phyloP scores from a whole-genome alignment of 1,140 invertebrate species.

The Marisa cornuarietis region DNA sequence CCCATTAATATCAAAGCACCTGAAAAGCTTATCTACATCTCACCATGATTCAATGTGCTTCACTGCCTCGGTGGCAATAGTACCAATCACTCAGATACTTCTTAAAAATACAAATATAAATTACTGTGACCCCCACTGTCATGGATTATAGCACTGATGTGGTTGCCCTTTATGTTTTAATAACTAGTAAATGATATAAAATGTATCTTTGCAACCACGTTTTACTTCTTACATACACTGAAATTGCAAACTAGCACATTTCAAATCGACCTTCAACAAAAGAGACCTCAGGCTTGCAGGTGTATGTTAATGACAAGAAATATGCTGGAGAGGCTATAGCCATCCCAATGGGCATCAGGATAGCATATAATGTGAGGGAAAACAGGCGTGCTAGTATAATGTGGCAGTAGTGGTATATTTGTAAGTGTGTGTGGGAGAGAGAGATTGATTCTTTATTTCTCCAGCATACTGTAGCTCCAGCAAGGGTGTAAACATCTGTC shows the following conservation, averaged over 20 bases:
- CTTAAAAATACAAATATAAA: no score
- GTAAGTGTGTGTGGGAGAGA: constrained; percentile 7
- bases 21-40: no score
- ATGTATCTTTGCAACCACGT: neutral
- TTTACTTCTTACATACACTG: neutral
- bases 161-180: neutral
- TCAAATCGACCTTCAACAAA: no score
- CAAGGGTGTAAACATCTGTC: neutral
- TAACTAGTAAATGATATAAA: neutral
- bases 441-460: neutral
- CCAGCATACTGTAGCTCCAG: neutral
- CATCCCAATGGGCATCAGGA: constrained; percentile 20
- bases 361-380: constrained; percentile 22
- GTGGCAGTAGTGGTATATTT: neutral
- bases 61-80: no score
- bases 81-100: no score
- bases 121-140: no score
- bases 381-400: neutral
- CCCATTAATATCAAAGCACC: no score
- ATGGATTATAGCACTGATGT: neutral
- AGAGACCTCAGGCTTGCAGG: neutral
- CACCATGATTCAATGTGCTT: no score
- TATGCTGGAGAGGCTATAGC: constrained; percentile 14
- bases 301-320: neutral
- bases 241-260: no score